These are phyloP conservation scores for Oopsacas minuta DNA, from an alignment of 37 sponge, comb jelly and placozoan species.

Conservation along the genomic window DNA sequence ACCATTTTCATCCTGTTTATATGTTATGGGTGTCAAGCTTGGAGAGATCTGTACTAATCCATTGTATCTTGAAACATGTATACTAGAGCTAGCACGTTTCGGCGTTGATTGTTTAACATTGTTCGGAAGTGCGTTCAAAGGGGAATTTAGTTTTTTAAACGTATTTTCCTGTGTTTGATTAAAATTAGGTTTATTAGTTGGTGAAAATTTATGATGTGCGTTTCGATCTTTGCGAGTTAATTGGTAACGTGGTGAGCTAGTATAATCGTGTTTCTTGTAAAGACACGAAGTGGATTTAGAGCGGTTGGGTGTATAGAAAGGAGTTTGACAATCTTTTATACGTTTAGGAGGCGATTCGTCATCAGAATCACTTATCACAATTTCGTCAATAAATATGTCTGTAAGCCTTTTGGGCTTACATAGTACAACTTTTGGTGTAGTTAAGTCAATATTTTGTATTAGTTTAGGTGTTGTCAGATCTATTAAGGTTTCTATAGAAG, in stretches of 20 bases:
- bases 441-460: not conserved
- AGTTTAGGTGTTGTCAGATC: not conserved
- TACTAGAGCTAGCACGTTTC: not conserved
- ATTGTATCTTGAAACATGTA: not conserved
- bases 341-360: slow-evolving; percentile 17
- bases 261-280: not conserved
- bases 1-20: not conserved
- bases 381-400: not conserved
- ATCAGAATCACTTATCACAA: slow-evolving; percentile 8
- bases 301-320: not conserved
- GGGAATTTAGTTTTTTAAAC: not conserved
- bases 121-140: not conserved
- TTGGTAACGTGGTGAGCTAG: not conserved
- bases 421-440: not conserved
- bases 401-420: not conserved
- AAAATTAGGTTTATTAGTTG: not conserved
- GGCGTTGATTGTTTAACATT: not conserved
- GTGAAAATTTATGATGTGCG: not conserved
- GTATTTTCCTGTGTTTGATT: not conserved
- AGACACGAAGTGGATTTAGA: not conserved
- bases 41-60: not conserved
- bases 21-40: not conserved
- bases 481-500: not conserved
- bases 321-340: not conserved
- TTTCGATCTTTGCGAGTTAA: not conserved